Conservation (phyloP, 2,113 vertebrate genomes). For the Rhodinocichla rosea region DNA sequence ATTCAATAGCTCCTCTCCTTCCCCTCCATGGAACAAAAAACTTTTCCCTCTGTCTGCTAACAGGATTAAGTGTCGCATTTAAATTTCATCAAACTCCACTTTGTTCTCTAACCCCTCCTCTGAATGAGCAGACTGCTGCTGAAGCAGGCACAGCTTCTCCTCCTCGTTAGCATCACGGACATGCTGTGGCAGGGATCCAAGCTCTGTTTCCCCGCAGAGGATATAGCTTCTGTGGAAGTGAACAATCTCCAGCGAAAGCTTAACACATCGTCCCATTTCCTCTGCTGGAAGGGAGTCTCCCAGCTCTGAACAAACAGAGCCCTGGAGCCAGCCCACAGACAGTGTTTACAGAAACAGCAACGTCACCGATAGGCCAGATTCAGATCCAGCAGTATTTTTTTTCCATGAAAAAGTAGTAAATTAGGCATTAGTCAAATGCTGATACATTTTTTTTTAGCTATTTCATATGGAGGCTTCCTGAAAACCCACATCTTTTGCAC, state of each 20-base stretch:
- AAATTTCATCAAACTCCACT: slow-evolving; percentile 59
- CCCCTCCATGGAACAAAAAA: background rate
- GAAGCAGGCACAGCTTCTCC: slow-evolving; percentile 51
- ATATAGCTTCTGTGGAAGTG: slow-evolving; percentile 73
- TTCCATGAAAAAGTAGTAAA: background rate
- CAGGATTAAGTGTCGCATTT: slow-evolving; percentile 44
- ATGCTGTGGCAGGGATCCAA: slow-evolving; percentile 65
- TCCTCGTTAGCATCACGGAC: slow-evolving; percentile 53
- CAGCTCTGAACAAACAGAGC: slow-evolving; percentile 63
- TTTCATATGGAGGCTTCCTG: background rate
- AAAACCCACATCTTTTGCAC: background rate
- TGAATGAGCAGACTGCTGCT: slow-evolving; percentile 47
- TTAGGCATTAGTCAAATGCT: background rate
- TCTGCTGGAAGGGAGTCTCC: slow-evolving; percentile 77
- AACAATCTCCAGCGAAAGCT: slow-evolving; percentile 68
- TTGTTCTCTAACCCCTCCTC: slow-evolving; percentile 48
- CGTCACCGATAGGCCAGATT: background rate
- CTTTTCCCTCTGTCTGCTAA: slow-evolving; percentile 19
- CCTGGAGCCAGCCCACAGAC: slow-evolving; percentile 30
- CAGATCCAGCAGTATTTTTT: background rate
- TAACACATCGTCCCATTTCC: slow-evolving; percentile 72
- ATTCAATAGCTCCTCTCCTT: background rate
- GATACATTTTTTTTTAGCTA: background rate
- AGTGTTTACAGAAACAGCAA: slow-evolving; percentile 59
- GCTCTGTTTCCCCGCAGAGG: slow-evolving; percentile 68